Evolutionary conservation across 1,140 invertebrate genomes (phyloP).

Genomic region (Atta colombica): DNA sequence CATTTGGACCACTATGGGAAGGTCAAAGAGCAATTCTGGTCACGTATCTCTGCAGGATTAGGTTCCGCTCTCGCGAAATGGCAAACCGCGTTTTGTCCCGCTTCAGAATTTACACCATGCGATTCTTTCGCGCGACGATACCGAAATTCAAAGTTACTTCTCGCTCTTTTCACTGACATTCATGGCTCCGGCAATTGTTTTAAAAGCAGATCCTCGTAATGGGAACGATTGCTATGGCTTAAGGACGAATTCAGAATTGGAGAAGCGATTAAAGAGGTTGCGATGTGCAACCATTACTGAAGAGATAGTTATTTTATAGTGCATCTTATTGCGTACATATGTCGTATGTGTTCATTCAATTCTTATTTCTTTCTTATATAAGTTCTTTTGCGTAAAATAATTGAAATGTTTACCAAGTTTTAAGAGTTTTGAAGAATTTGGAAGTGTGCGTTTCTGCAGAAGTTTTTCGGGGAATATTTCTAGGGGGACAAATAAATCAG

Average conservation of each 20-base stretch:
- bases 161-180: slow-evolving; percentile 49
- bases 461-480: slow-evolving; percentile 27
- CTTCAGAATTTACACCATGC: slow-evolving; percentile 70
- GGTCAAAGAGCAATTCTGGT: slow-evolving; percentile 76
- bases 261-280: slow-evolving; percentile 37
- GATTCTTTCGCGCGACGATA: slow-evolving; percentile 68
- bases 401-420: slow-evolving; percentile 38
- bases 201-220: slow-evolving; percentile 56
- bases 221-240: slow-evolving; percentile 47
- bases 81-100: slow-evolving; percentile 71
- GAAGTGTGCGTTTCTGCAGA: not conserved
- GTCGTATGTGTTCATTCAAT: not conserved
- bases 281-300: slow-evolving; percentile 14
- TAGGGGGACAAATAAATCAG: slow-evolving; percentile 39
- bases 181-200: slow-evolving; percentile 55
- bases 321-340: not conserved
- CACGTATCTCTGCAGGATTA: slow-evolving; percentile 82
- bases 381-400: not conserved
- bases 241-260: slow-evolving; percentile 35
- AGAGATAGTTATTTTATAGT: slow-evolving; percentile 23
- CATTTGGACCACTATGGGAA: slow-evolving; percentile 56
- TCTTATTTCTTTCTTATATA: not conserved
- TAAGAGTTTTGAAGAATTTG: slow-evolving; percentile 25
- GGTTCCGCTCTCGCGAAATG: slow-evolving; percentile 80
- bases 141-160: slow-evolving; percentile 67